Conservation (phyloP, 1,140 invertebrate species). For the Dinothrombium tinctorium region DNA sequence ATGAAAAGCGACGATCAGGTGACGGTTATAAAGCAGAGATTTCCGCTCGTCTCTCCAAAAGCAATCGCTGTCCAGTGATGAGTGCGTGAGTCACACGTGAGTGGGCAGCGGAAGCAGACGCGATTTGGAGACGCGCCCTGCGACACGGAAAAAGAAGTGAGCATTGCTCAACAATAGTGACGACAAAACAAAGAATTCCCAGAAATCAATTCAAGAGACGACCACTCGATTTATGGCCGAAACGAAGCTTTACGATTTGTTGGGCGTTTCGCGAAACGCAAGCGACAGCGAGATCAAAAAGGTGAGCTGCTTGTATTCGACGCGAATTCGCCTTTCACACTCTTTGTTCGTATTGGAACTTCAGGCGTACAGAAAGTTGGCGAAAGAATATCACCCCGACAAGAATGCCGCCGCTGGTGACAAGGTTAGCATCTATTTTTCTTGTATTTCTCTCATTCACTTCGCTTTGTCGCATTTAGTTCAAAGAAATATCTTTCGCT, state of each 20-base stretch:
- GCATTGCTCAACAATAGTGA: too few relatives aligned
- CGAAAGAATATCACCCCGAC: conserved; percentile 93
- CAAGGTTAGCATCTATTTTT: neutral
- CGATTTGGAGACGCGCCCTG: too few relatives aligned
- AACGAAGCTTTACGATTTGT: conserved; percentile 80
- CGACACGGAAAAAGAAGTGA: too few relatives aligned
- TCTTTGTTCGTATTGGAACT: neutral
- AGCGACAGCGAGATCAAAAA: conserved; percentile 81
- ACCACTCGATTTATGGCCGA: conserved; percentile 27
- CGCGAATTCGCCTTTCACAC: neutral
- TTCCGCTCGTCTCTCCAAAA: too few relatives aligned
- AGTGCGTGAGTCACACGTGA: too few relatives aligned
- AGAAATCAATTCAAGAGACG: neutral
- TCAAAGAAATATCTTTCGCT: conserved; percentile 90
- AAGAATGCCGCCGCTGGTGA: conserved; percentile 97
- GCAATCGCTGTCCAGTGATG: too few relatives aligned
- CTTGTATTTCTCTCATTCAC: neutral
- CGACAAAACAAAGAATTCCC: too few relatives aligned
- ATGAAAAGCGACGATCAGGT: too few relatives aligned
- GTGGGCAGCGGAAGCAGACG: too few relatives aligned
- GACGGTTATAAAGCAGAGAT: too few relatives aligned
- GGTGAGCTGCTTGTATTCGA: conserved; percentile 11
- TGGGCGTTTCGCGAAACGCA: conserved; percentile 73
- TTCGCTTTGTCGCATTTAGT: conserved; percentile 25
- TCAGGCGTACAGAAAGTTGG: conserved; percentile 61